Percentiles rank a stretch among this genome's conserved stretches.
These are phyloP conservation scores for Graphium colonna DNA, from an alignment of 2,888 invertebrate genomes.

Conservation along the genomic window DNA sequence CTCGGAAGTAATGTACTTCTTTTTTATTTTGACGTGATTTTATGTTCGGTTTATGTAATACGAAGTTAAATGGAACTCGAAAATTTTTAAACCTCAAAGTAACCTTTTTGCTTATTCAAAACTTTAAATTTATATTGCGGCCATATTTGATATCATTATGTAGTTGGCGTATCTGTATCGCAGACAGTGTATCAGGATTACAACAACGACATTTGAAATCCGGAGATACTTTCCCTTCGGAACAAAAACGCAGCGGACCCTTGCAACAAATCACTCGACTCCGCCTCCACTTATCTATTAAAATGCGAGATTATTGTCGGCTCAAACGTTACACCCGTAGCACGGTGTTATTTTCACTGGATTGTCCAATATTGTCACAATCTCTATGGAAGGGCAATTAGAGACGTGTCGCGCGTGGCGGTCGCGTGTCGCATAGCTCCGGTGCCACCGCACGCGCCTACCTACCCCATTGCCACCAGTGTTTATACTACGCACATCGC, in stretches of 20 bases:
- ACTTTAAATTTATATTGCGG: neutral
- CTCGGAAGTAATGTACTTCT: neutral
- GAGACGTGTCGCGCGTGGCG: constrained; percentile 72
- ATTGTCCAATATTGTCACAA: constrained; percentile 78
- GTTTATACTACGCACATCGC: constrained; percentile 61
- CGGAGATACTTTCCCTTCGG: constrained; percentile 3
- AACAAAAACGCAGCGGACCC: constrained; percentile 30
- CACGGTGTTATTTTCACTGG: constrained; percentile 76
- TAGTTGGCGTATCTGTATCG: neutral
- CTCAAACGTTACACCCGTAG: constrained; percentile 53
- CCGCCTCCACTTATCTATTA: constrained; percentile 78
- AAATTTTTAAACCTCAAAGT: too few relatives aligned
- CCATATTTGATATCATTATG: neutral
- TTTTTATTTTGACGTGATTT: neutral
- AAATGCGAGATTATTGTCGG: constrained; percentile 76
- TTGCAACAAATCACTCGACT: constrained; percentile 68
- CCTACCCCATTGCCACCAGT: constrained; percentile 56
- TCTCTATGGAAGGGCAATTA: constrained; percentile 75
- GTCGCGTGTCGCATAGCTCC: constrained; percentile 54
- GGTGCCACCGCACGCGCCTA: constrained; percentile 44
- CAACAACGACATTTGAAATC: neutral
- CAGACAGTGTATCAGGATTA: neutral
- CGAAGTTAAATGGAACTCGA: neutral
- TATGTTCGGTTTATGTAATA: too few relatives aligned
- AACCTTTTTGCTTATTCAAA: too few relatives aligned